These are phyloP conservation scores for Collichthys lucidus DNA, from an alignment of 2,113 vertebrate species.

Conservation along the genomic window DNA sequence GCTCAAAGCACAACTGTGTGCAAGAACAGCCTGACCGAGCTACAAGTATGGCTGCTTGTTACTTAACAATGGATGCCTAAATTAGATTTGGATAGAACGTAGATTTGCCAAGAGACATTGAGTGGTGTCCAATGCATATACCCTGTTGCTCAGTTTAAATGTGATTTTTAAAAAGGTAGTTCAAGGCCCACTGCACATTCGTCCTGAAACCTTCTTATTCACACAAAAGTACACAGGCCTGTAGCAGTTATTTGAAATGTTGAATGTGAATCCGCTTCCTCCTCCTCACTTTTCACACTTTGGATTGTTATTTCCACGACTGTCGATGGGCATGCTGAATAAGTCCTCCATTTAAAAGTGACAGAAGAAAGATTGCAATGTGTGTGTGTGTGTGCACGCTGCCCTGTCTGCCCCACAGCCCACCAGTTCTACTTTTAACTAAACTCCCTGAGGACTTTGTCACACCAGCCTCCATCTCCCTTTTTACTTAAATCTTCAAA, in stretches of 20 bases:
- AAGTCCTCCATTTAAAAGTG: constrained; percentile 29
- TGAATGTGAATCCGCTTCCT: constrained; percentile 24
- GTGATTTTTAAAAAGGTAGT: constrained; percentile 4
- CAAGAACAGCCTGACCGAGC: too few species aligned
- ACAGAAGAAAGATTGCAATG: constrained; percentile 31
- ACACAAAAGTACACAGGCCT: constrained; percentile 4
- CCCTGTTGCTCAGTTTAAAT: neutral
- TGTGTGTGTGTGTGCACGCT: neutral
- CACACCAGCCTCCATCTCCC: constrained; percentile 20
- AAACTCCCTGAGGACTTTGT: constrained; percentile 40
- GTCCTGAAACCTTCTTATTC: neutral
- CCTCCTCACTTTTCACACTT: constrained; percentile 23
- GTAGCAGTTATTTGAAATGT: constrained; percentile 23
- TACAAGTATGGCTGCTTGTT: neutral
- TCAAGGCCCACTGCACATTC: neutral
- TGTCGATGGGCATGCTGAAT: constrained; percentile 8
- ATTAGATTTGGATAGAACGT: neutral
- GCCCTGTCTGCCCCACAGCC: constrained; percentile 14
- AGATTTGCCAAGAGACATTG: neutral
- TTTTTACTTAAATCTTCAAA: constrained; percentile 60
- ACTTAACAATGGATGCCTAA: neutral
- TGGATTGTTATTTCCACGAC: constrained; percentile 17
- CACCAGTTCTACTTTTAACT: constrained; percentile 47
- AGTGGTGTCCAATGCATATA: neutral
- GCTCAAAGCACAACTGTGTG: too few species aligned